phyloP scores from a whole-genome alignment of 2,888 invertebrate genomes.

The Drosophila bunnanda region DNA sequence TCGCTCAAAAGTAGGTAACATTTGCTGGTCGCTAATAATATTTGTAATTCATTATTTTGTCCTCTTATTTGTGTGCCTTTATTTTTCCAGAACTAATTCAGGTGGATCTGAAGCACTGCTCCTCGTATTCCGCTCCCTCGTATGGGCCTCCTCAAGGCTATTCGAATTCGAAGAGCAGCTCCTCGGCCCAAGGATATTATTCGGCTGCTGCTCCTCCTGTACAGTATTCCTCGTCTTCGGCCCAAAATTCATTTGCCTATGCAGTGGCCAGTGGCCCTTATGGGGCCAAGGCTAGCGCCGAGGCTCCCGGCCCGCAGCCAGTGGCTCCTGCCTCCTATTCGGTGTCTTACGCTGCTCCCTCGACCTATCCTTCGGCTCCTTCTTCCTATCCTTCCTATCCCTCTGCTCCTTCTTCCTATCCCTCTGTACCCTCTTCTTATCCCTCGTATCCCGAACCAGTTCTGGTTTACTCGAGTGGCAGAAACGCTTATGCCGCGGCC shows the following conservation, averaged over 20 bases:
- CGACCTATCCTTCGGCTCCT: neutral
- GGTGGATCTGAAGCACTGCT: constrained; percentile 21
- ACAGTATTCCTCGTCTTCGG: neutral
- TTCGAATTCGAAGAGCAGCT: neutral
- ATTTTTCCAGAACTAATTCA: constrained; percentile 14
- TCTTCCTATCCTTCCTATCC: neutral
- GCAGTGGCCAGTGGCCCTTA: constrained; percentile 44
- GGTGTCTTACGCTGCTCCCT: constrained; percentile 1
- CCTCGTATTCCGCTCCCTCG: constrained; percentile 13
- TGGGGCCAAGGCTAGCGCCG: constrained; percentile 53
- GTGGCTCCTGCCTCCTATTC: constrained; percentile 5
- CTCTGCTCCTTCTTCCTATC: neutral
- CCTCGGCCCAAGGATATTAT: constrained; percentile 1
- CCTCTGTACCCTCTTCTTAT: neutral
- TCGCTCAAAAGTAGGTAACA: no score
- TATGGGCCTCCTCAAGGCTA: neutral
- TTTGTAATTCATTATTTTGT: neutral
- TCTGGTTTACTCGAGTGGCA: neutral
- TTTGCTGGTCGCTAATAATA: neutral
- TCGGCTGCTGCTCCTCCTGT: neutral
- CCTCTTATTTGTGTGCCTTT: neutral
- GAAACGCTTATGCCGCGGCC: constrained; percentile 24
- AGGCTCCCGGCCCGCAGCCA: constrained; percentile 47
- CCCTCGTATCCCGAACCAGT: neutral
- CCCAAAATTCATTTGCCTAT: constrained; percentile 36